Conservation (phyloP, 1,140 invertebrate species). For the Eueides isabella region DNA sequence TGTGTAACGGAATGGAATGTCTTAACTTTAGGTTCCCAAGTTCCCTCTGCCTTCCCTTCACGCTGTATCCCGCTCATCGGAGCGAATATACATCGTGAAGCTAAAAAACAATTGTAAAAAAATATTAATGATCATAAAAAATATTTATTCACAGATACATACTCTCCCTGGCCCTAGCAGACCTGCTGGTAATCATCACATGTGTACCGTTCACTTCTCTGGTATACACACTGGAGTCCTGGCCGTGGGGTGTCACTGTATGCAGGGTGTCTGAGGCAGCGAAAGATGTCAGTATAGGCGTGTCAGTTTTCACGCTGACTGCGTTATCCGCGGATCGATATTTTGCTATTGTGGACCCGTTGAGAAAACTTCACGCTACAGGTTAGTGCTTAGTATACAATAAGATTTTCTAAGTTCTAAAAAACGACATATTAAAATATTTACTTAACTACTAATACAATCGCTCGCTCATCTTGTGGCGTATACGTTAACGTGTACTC, state of each 20-base stretch:
- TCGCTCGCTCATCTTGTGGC: too few species aligned
- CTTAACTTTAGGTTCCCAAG: too few species aligned
- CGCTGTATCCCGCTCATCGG: too few species aligned
- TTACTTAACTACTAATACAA: too few species aligned
- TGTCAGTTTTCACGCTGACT: slow-evolving; percentile 96
- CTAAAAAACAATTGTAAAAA: too few species aligned
- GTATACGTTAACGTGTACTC: too few species aligned
- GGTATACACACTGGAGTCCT: slow-evolving; percentile 92
- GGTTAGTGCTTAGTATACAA: slow-evolving; percentile 30
- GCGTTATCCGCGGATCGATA: slow-evolving; percentile 95
- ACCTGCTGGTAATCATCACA: slow-evolving; percentile 91
- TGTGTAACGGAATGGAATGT: too few species aligned
- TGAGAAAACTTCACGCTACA: slow-evolving; percentile 84
- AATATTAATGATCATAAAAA: neutral
- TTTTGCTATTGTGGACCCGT: slow-evolving; percentile 94
- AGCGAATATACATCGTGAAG: too few species aligned
- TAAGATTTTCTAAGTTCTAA: too few species aligned
- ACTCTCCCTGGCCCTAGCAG: slow-evolving; percentile 88
- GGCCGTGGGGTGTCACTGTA: slow-evolving; percentile 92
- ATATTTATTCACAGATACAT: slow-evolving; percentile 83
- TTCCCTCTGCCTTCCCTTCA: too few species aligned
- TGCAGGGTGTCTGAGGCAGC: slow-evolving; percentile 95
- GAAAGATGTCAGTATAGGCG: slow-evolving; percentile 96
- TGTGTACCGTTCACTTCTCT: slow-evolving; percentile 94
- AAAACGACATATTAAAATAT: too few species aligned